Evolutionary conservation across 2,797 vertebrate species (phyloP), one percentile per base, ranked within the genome.

Genomic region (Sphenopsis melanotis): DNA sequence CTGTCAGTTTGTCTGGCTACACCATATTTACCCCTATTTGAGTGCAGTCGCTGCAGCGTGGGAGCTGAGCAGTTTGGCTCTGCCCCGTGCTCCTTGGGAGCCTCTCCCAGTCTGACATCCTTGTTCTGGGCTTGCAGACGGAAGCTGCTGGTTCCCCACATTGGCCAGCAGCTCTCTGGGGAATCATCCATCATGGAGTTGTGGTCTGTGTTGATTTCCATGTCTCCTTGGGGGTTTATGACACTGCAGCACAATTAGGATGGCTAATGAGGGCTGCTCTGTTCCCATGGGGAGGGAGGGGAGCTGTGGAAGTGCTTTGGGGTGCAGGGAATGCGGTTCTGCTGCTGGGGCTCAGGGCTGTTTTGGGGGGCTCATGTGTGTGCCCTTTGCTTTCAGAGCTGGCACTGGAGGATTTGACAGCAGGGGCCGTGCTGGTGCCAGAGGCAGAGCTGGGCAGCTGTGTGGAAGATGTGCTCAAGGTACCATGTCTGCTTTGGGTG

Each of bases 401-500:
- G 79, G 30, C 90, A 89, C 97, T 87, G 18, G 93, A 88, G 27
- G 94, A 88, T 57, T 29, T 90, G 60, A 65, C 77, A 6, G 97
- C 96, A 50, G 97, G 96, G 70, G 83, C 95, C 0, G 78, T 97
- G 85, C 89, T 98, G 86, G 98, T 99, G 92, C 94, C 98, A 42
- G 99, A 99, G 96, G 96, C 97, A 89, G 98, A 98, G 93, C 98
- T 99, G 76, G 95, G 97, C 6, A 95, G 91, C n/a, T 99, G 99
- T 61, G 91, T 99, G 79, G 99, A 99, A 77, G 99, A 99, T 39
- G 65, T 99, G 11, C 98, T 98, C 95, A 99, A 99, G 98, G 99
- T 99, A 94, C 96, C 2, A 10, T 74, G 84, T 89, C 47, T 42
- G 23, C 37, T 72, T 49, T 16, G 36, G 44, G 49, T 5, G 8